Base-by-base conservation (phyloP, 2,113 vertebrate species). In the Hippocampus comes region DNA sequence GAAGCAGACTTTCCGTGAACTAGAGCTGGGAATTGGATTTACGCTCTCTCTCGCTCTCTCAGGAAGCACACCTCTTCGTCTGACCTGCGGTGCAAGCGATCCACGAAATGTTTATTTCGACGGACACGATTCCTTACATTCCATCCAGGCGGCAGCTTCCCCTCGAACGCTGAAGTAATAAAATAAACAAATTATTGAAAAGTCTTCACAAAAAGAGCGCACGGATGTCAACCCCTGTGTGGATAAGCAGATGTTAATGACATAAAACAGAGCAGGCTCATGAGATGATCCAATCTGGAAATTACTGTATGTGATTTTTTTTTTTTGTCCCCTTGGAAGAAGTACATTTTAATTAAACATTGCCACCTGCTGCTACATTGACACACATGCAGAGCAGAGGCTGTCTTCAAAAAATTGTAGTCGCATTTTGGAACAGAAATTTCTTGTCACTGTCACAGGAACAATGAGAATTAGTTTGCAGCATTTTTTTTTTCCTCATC, bases 361-460 rank as follows among this genome's bases (percentile, higher is more conserved):
- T 78, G 89, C 90, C 90, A 85, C 86, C 91, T 89, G 70, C 80
- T 90, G 72, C 23, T 68, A 23, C 30, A 72, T 48, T 5, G 70
- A 38, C 51, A 69, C 72, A 80, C 74, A 83, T 79, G 79, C 75
- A 59, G 23, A 15, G 23, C 11, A 10, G 23, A 59, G 56, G 53
- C 53, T 56, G 21, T 9, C 23, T n/a, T 23, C 21, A 3, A 3
- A 1, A 56, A 11, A 23, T 55, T 9, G 10, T 23, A 23, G 21
- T 23, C 10, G 51, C 51, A 9, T 55, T 55, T n/a, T 56, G 17
- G 49, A 56, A 46, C 14, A 46, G 42, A 43, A 10, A 12, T 43
- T 43, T 11, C 2, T 43, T 12, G 42, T 11, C 42, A 43, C 42
- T 43, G 42, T 43, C 42, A 43, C 9, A 12, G 42, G 42, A 43